Evolutionary conservation across 1,140 invertebrate species (phyloP).

Genomic region (Rhyacophila brunnea): DNA sequence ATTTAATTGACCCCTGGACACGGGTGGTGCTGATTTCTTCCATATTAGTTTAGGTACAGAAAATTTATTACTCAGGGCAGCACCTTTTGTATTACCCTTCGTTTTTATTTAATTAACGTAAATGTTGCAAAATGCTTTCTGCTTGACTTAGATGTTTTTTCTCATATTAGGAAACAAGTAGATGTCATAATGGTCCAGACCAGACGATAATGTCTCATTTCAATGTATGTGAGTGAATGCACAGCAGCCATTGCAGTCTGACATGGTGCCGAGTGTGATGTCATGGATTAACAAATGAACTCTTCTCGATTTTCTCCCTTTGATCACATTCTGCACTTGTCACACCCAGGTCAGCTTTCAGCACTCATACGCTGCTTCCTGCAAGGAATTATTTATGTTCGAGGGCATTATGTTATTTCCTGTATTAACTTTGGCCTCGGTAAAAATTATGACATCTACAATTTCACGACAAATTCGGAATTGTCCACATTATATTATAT

Average conservation of each 20-base stretch:
- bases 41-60: too few species aligned
- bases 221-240: neutral
- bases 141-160: conserved; percentile 10
- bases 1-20: too few species aligned
- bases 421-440: too few species aligned
- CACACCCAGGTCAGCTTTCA: conserved; percentile 17
- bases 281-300: conserved; percentile 8
- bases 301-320: conserved; percentile 7
- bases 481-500: too few species aligned
- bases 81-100: too few species aligned
- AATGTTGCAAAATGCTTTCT: neutral
- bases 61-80: too few species aligned
- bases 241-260: conserved; percentile 8
- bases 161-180: conserved; percentile 4
- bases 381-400: neutral
- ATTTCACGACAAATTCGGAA: too few species aligned
- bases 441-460: too few species aligned
- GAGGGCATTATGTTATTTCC: too few species aligned
- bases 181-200: neutral
- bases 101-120: too few species aligned
- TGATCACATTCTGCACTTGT: conserved; percentile 5
- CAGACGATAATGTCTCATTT: neutral
- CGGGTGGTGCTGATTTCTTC: too few species aligned
- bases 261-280: conserved; percentile 3
- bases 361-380: neutral